These are phyloP conservation scores for Planiliza haematocheilus DNA, from an alignment of 2,113 vertebrate species.

Conservation along the genomic window DNA sequence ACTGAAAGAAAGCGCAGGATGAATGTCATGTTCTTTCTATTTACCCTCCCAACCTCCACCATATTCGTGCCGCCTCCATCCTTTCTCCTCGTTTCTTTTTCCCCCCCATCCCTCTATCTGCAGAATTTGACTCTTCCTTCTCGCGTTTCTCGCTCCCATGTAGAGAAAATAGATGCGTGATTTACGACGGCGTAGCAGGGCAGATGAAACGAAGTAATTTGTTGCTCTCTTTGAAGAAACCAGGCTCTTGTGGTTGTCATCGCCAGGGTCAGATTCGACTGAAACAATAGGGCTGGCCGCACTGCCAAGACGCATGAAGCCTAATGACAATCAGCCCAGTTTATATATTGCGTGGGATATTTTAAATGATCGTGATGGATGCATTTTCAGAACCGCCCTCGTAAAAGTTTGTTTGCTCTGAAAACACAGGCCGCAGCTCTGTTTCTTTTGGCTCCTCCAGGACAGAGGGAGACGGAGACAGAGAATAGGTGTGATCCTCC, in stretches of 20 bases:
- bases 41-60: constrained; percentile 6
- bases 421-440: not conserved
- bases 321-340: not conserved
- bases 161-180: no score
- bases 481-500: not conserved
- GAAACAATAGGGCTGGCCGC: not conserved
- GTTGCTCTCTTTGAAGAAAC: not conserved
- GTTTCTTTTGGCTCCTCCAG: constrained; percentile 52
- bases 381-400: not conserved
- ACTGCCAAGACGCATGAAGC: no score
- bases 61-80: not conserved
- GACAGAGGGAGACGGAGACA: not conserved
- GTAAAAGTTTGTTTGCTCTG: constrained; percentile 10
- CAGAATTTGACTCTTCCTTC: not conserved
- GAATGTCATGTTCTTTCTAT: constrained; percentile 76
- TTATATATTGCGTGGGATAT: not conserved
- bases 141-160: not conserved
- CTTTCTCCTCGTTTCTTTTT: constrained; percentile 1
- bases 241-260: no score
- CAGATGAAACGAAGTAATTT: not conserved
- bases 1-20: constrained; percentile 86
- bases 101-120: not conserved
- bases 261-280: no score
- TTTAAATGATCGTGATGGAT: constrained; percentile 2
- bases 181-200: not conserved